Evolutionary conservation across 2,797 vertebrate species (phyloP).

Genomic region (Glossophaga mutica): DNA sequence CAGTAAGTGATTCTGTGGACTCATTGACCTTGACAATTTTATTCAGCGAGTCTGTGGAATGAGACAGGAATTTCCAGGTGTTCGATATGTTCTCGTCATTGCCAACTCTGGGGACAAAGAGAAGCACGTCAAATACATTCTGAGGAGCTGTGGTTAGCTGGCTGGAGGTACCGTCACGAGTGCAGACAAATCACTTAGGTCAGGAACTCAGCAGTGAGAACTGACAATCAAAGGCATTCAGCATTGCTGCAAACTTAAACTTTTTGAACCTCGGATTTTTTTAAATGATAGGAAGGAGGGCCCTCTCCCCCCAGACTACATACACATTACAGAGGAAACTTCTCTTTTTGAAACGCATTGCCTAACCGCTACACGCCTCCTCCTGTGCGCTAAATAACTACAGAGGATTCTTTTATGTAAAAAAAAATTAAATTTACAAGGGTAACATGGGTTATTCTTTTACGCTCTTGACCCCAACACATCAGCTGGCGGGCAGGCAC

Average conservation of each 20-base stretch:
- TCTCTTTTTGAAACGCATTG: neutral
- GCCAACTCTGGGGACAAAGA: slow-evolving; percentile 84
- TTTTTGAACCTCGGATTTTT: neutral
- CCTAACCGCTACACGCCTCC: neutral
- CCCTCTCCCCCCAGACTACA: neutral
- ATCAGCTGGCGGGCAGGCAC: neutral
- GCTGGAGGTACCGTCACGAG: neutral
- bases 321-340: neutral
- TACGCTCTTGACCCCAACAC: neutral
- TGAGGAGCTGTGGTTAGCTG: neutral
- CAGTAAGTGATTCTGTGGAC: slow-evolving; percentile 95
- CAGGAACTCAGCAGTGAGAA: neutral
- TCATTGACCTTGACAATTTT: slow-evolving; percentile 94
- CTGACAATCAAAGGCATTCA: neutral
- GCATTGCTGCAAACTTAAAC: neutral
- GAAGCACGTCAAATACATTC: neutral
- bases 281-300: neutral
- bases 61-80: slow-evolving; percentile 92
- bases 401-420: neutral
- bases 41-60: slow-evolving; percentile 97
- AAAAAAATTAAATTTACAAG: neutral
- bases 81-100: slow-evolving; percentile 92
- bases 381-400: neutral
- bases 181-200: neutral
- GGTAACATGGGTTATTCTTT: neutral